Base-by-base conservation (phyloP, 2,113 vertebrate genomes). In the Dicentrarchus labrax region DNA sequence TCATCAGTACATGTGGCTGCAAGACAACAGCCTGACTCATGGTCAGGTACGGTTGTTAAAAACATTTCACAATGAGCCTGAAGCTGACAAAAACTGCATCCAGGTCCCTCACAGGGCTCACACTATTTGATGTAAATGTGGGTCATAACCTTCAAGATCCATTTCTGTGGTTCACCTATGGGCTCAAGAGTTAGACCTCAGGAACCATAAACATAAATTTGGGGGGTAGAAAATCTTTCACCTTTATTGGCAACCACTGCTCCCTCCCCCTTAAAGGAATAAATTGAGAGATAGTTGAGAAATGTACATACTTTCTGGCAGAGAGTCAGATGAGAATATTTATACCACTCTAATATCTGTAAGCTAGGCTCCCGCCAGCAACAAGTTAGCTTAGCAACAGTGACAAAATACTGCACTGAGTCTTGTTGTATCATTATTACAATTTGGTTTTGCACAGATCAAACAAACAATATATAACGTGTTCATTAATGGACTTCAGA, bases 131-230 rank as follows among this genome's bases (percentile, higher is more conserved):
- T 62, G 56, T 56, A 64, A 64, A 65, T 73, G 45, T 79, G 17
- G 36, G 36, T 61, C 36, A 5, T 47, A 54, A 68, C 48, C 16
- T 82, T 43, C 59, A 45, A 59, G 9, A 48, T 78, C 22, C 3
- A 22, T 73, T 16, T 71, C 36, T 74, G 64, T 65, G 61, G 56
- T 54, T 80, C 38, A 73, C 36, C 36, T 53, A 21, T 30, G 69
- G 24, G 2, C 24, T 19, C 22, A 22, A 38, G 7, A 36, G n/a
- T 71, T 59, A 41, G 17, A 76, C 6, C 67, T 59, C 50, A 56
- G 66, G 48, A 70, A 48, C 5, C 8, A 74, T 30, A 74, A 21
- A 61, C 8, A 45, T 8, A 17, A 48, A 68, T 38, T n/a, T 68
- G 62, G 8, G 38, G 6, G 4, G 22, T 41, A 45, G 21, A 43